Evolutionary conservation across 2,888 invertebrate species (phyloP).

Genomic region (Oligia strigilis): DNA sequence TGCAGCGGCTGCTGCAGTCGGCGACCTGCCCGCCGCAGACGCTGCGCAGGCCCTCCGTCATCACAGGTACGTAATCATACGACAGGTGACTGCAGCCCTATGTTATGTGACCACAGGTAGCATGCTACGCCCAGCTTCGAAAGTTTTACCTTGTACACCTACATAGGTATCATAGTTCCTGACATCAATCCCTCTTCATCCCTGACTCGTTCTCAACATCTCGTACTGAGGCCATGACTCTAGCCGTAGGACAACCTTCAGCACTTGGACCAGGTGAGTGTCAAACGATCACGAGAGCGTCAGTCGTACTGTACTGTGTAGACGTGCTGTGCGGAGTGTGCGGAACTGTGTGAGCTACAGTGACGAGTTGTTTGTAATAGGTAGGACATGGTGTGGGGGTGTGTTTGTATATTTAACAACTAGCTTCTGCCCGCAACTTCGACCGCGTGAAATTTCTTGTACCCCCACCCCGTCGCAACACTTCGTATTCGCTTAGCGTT

Average conservation of each 20-base stretch:
- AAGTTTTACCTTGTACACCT: neutral
- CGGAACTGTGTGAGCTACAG: neutral
- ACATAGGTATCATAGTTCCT: neutral
- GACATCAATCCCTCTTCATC: no score
- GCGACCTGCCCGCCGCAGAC: slow-evolving; percentile 67
- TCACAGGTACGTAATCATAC: slow-evolving; percentile 62
- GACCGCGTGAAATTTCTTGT: no score
- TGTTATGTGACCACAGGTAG: neutral
- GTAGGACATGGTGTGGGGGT: neutral
- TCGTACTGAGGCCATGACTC: no score
- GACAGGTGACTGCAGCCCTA: neutral
- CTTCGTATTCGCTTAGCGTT: no score
- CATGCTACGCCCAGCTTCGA: neutral
- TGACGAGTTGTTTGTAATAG: neutral
- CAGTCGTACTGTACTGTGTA: no score
- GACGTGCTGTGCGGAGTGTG: neutral
- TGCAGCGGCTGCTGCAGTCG: slow-evolving; percentile 75
- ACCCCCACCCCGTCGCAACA: no score
- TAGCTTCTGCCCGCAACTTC: no score
- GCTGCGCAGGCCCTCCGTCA: slow-evolving; percentile 70
- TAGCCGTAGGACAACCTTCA: neutral
- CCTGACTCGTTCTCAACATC: neutral
- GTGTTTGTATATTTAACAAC: neutral
- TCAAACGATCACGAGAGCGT: neutral
- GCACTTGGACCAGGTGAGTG: neutral